These are phyloP conservation scores for Tenodera sinensis DNA, from an alignment of 2,888 invertebrate species.

Conservation along the genomic window DNA sequence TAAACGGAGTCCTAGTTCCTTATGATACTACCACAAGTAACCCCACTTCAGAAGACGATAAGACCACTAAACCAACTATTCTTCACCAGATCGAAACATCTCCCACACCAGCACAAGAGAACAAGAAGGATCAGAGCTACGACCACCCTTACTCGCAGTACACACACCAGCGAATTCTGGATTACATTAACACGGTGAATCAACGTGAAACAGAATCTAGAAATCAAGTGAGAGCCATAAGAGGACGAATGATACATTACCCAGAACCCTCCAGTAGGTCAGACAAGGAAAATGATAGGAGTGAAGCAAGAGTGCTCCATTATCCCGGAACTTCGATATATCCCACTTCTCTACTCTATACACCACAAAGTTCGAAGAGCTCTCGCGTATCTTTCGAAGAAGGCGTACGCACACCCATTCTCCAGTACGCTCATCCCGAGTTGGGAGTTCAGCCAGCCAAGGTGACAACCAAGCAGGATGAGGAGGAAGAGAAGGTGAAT, in stretches of 20 bases:
- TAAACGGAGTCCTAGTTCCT: constrained; percentile 76
- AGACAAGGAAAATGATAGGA: constrained; percentile 41
- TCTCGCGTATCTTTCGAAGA: constrained; percentile 58
- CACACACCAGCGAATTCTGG: constrained; percentile 15
- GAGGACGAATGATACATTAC: constrained; percentile 23
- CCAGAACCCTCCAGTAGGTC: constrained; percentile 18
- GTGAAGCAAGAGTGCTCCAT: constrained; percentile 69
- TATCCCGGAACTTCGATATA: constrained; percentile 59
- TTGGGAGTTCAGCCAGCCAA: constrained; percentile 73
- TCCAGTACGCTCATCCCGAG: constrained; percentile 78
- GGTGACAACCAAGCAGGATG: constrained; percentile 40
- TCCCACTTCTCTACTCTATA: constrained; percentile 63
- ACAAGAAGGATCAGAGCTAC: not conserved
- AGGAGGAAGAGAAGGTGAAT: constrained; percentile 36
- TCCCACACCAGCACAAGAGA: not conserved
- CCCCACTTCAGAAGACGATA: not conserved
- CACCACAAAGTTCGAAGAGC: constrained; percentile 53
- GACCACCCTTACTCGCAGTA: not conserved
- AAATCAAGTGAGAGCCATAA: not conserved
- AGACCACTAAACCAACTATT: not conserved
- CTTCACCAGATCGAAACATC: not conserved
- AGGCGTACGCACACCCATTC: constrained; percentile 67
- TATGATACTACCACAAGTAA: constrained; percentile 46
- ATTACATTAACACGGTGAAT: constrained; percentile 28
- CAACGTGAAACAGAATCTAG: constrained; percentile 19